These are phyloP conservation scores for Cheilosia soror DNA, from an alignment of 2,888 invertebrate genomes.

Conservation along the genomic window DNA sequence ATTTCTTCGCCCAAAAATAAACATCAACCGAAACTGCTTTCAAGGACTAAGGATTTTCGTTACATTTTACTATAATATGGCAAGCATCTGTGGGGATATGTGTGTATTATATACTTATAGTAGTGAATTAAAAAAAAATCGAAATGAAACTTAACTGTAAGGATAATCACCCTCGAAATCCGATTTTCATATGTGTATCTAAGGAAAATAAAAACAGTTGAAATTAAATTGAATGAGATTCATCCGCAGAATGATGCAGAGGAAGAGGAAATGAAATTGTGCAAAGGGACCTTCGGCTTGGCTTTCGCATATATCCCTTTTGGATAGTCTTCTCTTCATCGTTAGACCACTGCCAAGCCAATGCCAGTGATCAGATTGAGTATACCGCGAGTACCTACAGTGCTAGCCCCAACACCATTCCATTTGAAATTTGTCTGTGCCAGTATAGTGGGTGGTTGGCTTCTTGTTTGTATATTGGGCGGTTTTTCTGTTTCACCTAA, in stretches of 20 bases:
- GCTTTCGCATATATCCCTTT: constrained; percentile 45
- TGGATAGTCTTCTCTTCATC: constrained; percentile 40
- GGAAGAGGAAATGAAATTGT: constrained; percentile 7
- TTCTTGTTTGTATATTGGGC: constrained; percentile 16
- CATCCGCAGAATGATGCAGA: constrained; percentile 3
- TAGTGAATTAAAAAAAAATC: constrained; percentile 57
- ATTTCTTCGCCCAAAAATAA: constrained; percentile 34
- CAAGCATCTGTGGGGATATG: neutral
- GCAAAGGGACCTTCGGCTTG: constrained; percentile 29
- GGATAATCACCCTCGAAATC: constrained; percentile 73
- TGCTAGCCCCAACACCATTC: constrained; percentile 12
- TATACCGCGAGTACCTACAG: constrained; percentile 37
- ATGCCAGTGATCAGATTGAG: constrained; percentile 53
- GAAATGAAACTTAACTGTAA: constrained; percentile 67
- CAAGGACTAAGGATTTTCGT: constrained; percentile 32
- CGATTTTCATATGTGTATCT: constrained; percentile 73
- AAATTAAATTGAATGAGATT: constrained; percentile 72
- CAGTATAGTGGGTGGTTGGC: neutral
- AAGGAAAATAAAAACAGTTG: constrained; percentile 73
- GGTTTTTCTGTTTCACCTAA: constrained; percentile 40
- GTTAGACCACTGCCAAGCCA: constrained; percentile 59
- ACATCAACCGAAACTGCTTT: constrained; percentile 35
- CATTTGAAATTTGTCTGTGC: constrained; percentile 23
- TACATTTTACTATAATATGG: constrained; percentile 19
- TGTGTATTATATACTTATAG: constrained; percentile 12